Base-by-base conservation (phyloP, 2,797 vertebrate species). In the Cichlasoma orientale region DNA sequence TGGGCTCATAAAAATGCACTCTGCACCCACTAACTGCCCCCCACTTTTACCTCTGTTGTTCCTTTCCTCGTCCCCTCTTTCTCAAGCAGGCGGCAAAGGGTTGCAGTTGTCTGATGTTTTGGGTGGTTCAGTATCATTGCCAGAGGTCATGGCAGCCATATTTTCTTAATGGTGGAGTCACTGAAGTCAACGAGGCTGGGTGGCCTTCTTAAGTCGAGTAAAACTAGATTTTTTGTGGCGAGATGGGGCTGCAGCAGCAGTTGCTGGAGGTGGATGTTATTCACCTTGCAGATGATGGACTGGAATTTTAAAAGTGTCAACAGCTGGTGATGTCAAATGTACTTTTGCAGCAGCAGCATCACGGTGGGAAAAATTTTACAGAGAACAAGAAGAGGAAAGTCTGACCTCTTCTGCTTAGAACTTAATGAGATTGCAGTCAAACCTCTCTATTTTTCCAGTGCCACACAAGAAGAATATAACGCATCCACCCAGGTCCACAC, bases 141-240 rank as follows among this genome's bases (percentile, higher is more conserved):
- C 75, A 83, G 86, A 90, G 95, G 94, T 95, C 94, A 93, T 31
- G 59, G 91, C 89, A 77, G 90, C 90, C 92, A 90, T 92, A 92
- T 94, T 92, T 83, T 81, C 77, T 94, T 94, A 92, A 95, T 90
- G 89, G 89, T 16, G 7, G 85, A 94, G 93, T 94, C 92, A 94
- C 77, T 18, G 61, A 79, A 93, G 94, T 95, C 94, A 94, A 93
- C 92, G 85, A 94, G 93, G 86, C 84, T 87, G 88, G 90, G 89
- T 91, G 91, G 93, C 87, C 91, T 70, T 82, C 58, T n/a, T 14
- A 4, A 86, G 56, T 75, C 38, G 2, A 70, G 78, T 50, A 76
- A 79, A 82, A 86, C 50, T 66, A 36, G 23, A 72, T 56, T 74
- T 27, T 52, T 31, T 70, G 74, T 44, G 41, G 75, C 23, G 8